A percentile compares a stretch with the other conserved stretches of the same genome.
phyloP scores from a whole-genome alignment of 2,888 invertebrate species.

The Aphodius sticticus region DNA sequence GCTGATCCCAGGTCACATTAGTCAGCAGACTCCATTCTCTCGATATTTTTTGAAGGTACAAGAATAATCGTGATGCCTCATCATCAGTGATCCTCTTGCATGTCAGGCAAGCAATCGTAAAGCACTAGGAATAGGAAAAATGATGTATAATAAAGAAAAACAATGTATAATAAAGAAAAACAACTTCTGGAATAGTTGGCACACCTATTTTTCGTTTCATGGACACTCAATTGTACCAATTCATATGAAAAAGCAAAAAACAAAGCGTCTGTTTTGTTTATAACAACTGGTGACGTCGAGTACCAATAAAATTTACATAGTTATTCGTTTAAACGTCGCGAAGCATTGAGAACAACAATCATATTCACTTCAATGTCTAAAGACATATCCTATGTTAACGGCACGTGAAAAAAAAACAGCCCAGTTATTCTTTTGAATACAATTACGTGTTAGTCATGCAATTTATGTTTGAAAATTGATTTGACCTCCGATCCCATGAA shows the following conservation, averaged over 20 bases:
- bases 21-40: constrained; percentile 78
- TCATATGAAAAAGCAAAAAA: constrained; percentile 8
- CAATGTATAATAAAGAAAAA: background rate
- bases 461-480: background rate
- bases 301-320: constrained; percentile 15
- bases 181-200: background rate
- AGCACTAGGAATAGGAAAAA: constrained; percentile 61
- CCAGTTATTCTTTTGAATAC: background rate
- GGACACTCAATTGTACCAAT: background rate
- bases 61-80: constrained; percentile 73
- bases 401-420: background rate
- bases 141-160: background rate
- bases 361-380: background rate
- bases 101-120: constrained; percentile 73
- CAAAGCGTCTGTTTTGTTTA: background rate
- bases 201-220: background rate
- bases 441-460: background rate
- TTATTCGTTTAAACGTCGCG: background rate
- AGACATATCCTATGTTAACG: background rate
- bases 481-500: background rate
- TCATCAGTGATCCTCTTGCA: constrained; percentile 76
- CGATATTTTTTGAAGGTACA: constrained; percentile 75
- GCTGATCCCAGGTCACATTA: constrained; percentile 76
- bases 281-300: background rate
- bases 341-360: background rate